phyloP scores from a whole-genome alignment of 2,888 invertebrate species.

The Ditylenchus weischeri region DNA sequence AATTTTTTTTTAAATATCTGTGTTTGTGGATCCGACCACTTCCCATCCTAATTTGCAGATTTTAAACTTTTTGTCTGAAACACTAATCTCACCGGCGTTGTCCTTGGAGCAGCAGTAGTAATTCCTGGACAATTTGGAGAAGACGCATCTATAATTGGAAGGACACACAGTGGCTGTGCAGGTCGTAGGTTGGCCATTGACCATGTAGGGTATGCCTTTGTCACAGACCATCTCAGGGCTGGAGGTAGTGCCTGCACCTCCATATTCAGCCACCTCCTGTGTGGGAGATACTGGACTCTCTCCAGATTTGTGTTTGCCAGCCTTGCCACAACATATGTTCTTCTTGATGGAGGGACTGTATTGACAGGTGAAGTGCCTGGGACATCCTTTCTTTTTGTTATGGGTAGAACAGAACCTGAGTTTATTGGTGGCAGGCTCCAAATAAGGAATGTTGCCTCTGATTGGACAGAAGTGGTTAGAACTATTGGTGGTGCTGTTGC shows the following conservation, averaged over 20 bases:
- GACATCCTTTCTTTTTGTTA: constrained; percentile 31
- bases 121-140: constrained; percentile 44
- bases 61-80: neutral
- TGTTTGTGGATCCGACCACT: too few species aligned
- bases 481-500: constrained; percentile 5
- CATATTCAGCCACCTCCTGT: constrained; percentile 19
- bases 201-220: constrained; percentile 44
- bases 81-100: constrained; percentile 23
- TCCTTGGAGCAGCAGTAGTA: constrained; percentile 46
- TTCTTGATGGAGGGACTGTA: constrained; percentile 48
- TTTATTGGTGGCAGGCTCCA: constrained; percentile 44
- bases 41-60: too few species aligned
- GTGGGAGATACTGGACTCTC: neutral
- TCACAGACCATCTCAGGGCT: constrained; percentile 41
- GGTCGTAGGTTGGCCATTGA: constrained; percentile 53
- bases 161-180: constrained; percentile 39
- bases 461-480: constrained; percentile 44
- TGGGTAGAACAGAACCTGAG: constrained; percentile 49
- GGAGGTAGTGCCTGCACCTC: neutral
- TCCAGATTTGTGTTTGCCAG: neutral
- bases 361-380: constrained; percentile 50
- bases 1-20: too few species aligned
- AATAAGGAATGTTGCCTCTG: constrained; percentile 49
- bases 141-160: constrained; percentile 46
- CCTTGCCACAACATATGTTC: constrained; percentile 53